Evolutionary conservation across 1,140 invertebrate genomes (phyloP), one percentile per base, ranked within the genome.

Genomic region (Amyelois transitella): DNA sequence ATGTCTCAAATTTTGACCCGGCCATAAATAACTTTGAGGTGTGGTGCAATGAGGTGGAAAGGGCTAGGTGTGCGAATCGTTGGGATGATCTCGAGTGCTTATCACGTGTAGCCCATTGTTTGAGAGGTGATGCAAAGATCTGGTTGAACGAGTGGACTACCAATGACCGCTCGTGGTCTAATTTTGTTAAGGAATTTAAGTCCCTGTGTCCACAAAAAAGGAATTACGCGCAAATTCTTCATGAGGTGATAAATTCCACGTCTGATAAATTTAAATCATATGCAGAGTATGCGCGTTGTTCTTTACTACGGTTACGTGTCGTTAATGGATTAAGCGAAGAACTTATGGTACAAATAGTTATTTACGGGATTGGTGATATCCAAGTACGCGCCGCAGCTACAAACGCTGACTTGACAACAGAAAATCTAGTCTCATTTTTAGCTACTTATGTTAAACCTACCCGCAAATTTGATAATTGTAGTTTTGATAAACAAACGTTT

Each of bases 81-180:
- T 72, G 63, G 66, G 47, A 49, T n/a, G 67, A 69, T 32, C 43
- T 19, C 3, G 63, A 66, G 52, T 69, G 63, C n/a, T 28, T 69
- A 20, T 58, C 63, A 2, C 60, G 64, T 14, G 47, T 66, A 6
- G 64, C 55, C 24, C 21, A 21, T 32, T 61, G 58, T 17, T 19
- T 62, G 3, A 64, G 57, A 19, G 62, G 62, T 32, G 66, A 64
- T 6, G 62, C 62, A 3, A 53, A 51, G 21, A 47, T 51, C 1
- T 64, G 66, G 62, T 43, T 67, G 1, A 47, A 56, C 22, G 60
- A 65, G 21, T 65, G 63, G 63, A 50, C 60, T 0, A 60, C 52
- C 0, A 62, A 50, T 44, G 66, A 69, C 38, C 14, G 63, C 0
- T 53, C 53, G 0, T 69, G 60, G 63, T 47, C 51, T 18, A 69